Conservation (phyloP, 1,140 invertebrate genomes). For the Drosophila pandora region DNA sequence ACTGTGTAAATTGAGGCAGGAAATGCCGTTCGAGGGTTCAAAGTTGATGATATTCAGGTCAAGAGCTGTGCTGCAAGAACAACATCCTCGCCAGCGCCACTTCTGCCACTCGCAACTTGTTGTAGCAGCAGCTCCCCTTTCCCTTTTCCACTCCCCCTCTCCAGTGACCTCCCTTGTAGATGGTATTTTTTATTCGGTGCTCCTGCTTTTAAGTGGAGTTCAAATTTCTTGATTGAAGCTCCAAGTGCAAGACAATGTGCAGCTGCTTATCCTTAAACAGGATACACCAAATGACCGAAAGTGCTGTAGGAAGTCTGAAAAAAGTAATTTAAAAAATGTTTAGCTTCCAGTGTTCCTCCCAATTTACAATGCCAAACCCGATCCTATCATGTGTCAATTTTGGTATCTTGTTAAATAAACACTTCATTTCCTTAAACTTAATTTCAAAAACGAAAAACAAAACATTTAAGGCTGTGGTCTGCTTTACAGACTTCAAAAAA, state of each 20-base stretch:
- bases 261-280: slow-evolving; percentile 63
- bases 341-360: neutral
- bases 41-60: slow-evolving; percentile 72
- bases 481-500: too few species aligned
- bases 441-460: too few species aligned
- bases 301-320: neutral
- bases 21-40: slow-evolving; percentile 68
- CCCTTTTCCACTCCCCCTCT: neutral
- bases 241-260: slow-evolving; percentile 57
- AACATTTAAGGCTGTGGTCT: too few species aligned
- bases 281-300: slow-evolving; percentile 31
- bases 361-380: neutral
- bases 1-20: slow-evolving; percentile 76
- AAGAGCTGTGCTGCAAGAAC: slow-evolving; percentile 49
- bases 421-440: too few species aligned
- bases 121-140: slow-evolving; percentile 37
- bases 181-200: slow-evolving; percentile 24
- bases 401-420: neutral
- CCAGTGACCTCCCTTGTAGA: neutral
- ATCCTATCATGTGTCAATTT: neutral
- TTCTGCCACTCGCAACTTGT: slow-evolving; percentile 50
- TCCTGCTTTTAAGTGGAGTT: slow-evolving; percentile 68
- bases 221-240: slow-evolving; percentile 75
- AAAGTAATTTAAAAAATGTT: slow-evolving; percentile 63
- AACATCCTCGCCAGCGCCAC: slow-evolving; percentile 21